Evolutionary conservation across 2,113 vertebrate species (phyloP).

Genomic region (Diadophis punctatus): DNA sequence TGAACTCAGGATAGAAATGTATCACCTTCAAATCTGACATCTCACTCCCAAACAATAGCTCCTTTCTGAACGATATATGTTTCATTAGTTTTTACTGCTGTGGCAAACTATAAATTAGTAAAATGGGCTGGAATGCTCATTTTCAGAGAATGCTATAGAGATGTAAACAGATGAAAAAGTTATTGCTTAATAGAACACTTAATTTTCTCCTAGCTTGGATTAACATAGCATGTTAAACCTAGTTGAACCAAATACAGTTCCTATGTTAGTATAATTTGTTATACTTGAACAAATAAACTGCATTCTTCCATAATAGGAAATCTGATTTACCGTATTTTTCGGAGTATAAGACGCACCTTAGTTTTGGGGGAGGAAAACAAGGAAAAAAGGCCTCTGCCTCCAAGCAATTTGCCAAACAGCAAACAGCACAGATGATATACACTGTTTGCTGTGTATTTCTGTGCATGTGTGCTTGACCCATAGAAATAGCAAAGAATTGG

Average conservation of each 20-base stretch:
- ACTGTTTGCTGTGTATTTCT: no score
- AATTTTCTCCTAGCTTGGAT: background rate
- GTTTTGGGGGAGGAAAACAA: no score
- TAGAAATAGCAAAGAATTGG: no score
- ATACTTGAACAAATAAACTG: background rate
- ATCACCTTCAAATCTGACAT: no score
- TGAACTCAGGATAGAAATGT: background rate
- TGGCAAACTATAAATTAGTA: background rate
- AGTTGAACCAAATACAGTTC: background rate
- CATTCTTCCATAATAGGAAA: background rate
- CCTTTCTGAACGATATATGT: background rate
- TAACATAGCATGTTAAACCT: background rate
- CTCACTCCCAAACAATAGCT: background rate
- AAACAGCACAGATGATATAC: no score
- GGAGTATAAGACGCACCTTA: no score
- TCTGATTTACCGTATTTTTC: no score
- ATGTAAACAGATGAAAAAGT: background rate
- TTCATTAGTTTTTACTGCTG: background rate
- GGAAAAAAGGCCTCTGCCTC: no score
- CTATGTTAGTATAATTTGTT: background rate
- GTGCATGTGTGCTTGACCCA: no score
- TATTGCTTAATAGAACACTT: background rate
- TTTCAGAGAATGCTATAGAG: background rate
- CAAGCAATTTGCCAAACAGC: no score
- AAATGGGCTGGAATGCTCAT: background rate